A percentile compares a stretch with the other conserved stretches of the same genome.
phyloP scores from a whole-genome alignment of 1,140 invertebrate genomes.

The Magallana gigas region DNA sequence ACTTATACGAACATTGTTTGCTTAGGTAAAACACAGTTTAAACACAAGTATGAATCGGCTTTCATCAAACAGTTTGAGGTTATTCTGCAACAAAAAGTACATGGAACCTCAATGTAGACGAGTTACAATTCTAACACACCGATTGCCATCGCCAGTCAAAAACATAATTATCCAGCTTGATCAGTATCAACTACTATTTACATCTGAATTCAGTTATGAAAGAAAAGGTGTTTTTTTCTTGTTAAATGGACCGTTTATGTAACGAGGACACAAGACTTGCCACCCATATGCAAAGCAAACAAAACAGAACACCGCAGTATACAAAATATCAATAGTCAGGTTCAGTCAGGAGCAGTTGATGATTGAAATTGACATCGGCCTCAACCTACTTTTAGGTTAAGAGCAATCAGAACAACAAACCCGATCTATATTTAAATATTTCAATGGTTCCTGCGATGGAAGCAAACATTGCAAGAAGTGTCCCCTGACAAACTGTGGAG shows the following conservation, averaged over 20 bases:
- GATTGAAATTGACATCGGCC: no score
- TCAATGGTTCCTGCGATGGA: no score
- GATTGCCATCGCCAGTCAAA: not conserved
- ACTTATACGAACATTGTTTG: not conserved
- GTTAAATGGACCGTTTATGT: not conserved
- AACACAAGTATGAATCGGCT: not conserved
- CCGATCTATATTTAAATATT: no score
- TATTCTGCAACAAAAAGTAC: not conserved
- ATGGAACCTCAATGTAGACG: not conserved
- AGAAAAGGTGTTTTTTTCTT: not conserved
- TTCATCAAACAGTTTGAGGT: not conserved
- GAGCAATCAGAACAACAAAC: no score
- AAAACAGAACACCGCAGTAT: no score
- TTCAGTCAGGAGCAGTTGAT: no score
- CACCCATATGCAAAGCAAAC: not conserved
- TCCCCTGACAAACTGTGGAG: no score
- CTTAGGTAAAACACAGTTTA: not conserved
- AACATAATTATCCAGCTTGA: not conserved
- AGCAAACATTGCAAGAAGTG: no score
- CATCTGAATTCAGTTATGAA: not conserved
- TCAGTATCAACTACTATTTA: conserved; percentile 6
- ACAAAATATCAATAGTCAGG: no score
- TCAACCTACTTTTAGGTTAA: no score
- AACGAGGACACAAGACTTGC: not conserved
- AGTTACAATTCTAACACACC: not conserved